Percentiles rank a stretch among this genome's conserved stretches.
These are phyloP conservation scores for Seriola rivoliana DNA, from an alignment of 2,113 vertebrate species.

Conservation along the genomic window DNA sequence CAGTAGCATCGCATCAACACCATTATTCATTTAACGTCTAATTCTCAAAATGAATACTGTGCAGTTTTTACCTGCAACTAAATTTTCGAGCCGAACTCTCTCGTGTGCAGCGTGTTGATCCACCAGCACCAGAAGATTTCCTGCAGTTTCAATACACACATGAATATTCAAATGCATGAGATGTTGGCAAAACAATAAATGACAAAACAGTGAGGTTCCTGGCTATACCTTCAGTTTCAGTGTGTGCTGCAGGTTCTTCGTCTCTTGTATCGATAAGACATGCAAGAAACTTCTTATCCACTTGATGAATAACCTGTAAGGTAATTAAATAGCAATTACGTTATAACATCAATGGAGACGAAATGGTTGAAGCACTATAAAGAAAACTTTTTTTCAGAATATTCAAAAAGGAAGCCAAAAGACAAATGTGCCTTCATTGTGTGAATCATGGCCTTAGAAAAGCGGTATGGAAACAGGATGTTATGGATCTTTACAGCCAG, in stretches of 20 bases:
- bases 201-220: background rate
- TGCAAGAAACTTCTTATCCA: slow-evolving; percentile 98
- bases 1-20: slow-evolving; percentile 35
- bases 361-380: background rate
- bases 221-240: slow-evolving; percentile 71
- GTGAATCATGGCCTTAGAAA: slow-evolving; percentile 96
- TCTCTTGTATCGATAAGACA: slow-evolving; percentile 91
- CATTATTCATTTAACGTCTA: background rate
- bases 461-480: slow-evolving; percentile 94
- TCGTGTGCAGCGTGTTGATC: slow-evolving; percentile 98
- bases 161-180: slow-evolving; percentile 1
- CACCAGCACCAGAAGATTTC: slow-evolving; percentile 93
- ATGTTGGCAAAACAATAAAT: background rate
- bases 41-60: background rate
- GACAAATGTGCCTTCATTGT: slow-evolving; percentile 90
- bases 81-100: slow-evolving; percentile 93
- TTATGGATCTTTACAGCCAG: slow-evolving; percentile 96
- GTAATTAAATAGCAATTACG: slow-evolving; percentile 24
- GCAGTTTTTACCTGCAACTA: slow-evolving; percentile 87
- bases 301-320: slow-evolving; percentile 94
- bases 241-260: slow-evolving; percentile 54
- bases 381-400: background rate
- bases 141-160: slow-evolving; percentile 61
- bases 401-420: background rate
- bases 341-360: background rate